phyloP scores from a whole-genome alignment of 2,113 vertebrate genomes.

The Oryzias javanicus region DNA sequence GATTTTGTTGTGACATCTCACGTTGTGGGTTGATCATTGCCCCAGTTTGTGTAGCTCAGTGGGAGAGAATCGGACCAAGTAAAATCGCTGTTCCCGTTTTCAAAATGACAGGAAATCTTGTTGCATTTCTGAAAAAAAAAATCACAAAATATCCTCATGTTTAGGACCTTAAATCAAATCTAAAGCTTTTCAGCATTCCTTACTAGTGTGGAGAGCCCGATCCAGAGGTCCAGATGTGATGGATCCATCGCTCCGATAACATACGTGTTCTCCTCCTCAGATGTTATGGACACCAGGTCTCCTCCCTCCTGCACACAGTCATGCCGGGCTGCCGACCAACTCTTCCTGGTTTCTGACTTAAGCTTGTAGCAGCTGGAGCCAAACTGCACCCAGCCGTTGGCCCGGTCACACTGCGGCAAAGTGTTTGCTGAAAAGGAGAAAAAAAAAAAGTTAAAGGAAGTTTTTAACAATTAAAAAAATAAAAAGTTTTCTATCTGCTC shows the following conservation, averaged over 20 bases:
- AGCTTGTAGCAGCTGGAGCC: constrained; percentile 76
- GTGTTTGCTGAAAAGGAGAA: constrained; percentile 68
- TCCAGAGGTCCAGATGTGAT: constrained; percentile 68
- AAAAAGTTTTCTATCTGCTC: no score
- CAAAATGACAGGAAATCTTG: constrained; percentile 71
- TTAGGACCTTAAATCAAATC: background rate
- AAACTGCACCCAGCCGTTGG: constrained; percentile 61
- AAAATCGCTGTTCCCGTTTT: constrained; percentile 52
- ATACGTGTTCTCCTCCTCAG: constrained; percentile 63
- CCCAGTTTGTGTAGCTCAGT: constrained; percentile 60
- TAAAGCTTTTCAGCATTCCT: background rate
- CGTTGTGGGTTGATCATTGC: constrained; percentile 46
- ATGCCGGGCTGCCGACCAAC: constrained; percentile 65
- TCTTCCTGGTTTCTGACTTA: constrained; percentile 48
- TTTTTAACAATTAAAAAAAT: background rate
- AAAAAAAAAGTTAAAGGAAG: background rate
- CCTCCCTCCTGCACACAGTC: constrained; percentile 75
- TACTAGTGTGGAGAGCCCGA: constrained; percentile 78
- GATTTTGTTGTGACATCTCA: constrained; percentile 38
- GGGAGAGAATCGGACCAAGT: constrained; percentile 70
- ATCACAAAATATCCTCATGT: background rate
- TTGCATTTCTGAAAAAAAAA: constrained; percentile 71
- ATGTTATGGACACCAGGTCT: constrained; percentile 74
- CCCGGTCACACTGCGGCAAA: constrained; percentile 63
- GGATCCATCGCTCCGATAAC: constrained; percentile 44